These are phyloP conservation scores for Sitta carolinensis DNA, from an alignment of 2,797 vertebrate genomes.

Conservation along the genomic window DNA sequence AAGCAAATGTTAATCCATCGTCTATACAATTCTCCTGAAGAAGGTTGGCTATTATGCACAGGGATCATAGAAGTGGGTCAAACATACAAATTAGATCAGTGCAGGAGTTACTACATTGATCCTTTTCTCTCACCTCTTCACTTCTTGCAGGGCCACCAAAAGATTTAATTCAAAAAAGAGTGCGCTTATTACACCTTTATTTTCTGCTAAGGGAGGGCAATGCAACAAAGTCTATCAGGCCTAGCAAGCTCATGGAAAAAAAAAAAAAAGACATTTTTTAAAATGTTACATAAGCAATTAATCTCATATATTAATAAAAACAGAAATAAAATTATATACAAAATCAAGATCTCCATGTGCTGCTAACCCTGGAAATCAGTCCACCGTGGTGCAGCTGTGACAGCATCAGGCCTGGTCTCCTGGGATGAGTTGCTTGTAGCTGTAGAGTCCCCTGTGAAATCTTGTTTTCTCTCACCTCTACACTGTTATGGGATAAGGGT, in stretches of 20 bases:
- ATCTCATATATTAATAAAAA: not conserved
- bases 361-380: not conserved
- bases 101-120: not conserved
- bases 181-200: not conserved
- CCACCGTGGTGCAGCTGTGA: not conserved
- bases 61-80: not conserved
- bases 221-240: not conserved
- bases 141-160: not conserved
- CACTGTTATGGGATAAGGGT: not conserved
- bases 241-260: not conserved
- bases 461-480: not conserved
- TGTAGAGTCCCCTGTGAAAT: not conserved
- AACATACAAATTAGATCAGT: constrained; percentile 6
- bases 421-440: not conserved
- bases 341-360: not conserved
- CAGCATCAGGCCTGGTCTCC: not conserved
- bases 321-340: not conserved
- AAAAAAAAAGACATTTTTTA: not conserved
- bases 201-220: not conserved
- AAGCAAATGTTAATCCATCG: not conserved
- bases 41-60: not conserved
- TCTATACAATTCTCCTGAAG: not conserved
- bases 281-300: not conserved
- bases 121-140: not conserved
- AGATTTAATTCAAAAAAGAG: not conserved